Conservation (phyloP, 92 coral and sea anemone genomes). For the Scolanthus callimorphus region DNA sequence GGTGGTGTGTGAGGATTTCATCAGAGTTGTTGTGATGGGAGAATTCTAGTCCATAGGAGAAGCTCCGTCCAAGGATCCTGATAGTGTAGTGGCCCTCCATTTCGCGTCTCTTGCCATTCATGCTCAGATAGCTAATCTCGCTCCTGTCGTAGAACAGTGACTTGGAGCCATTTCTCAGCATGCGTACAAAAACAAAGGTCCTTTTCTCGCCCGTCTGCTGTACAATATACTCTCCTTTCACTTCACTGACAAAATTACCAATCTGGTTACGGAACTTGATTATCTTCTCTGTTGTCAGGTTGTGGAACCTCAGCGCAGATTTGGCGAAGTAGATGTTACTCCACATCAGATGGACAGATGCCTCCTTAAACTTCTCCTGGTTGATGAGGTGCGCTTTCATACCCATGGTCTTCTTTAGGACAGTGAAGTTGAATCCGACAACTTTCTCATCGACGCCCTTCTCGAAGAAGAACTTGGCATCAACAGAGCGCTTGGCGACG, state of each 20-base stretch:
- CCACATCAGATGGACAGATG: conserved; percentile 54
- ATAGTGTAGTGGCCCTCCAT: conserved; percentile 27
- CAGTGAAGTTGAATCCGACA: conserved; percentile 57
- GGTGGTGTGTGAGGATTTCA: conserved; percentile 45
- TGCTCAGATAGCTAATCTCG: conserved; percentile 32
- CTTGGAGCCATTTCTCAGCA: conserved; percentile 63
- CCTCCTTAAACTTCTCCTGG: conserved; percentile 43
- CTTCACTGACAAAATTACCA: conserved; percentile 51
- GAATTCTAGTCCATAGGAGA: conserved; percentile 77
- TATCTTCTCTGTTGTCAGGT: conserved; percentile 27
- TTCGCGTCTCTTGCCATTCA: conserved; percentile 20
- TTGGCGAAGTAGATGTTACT: conserved; percentile 46
- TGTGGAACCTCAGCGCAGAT: conserved; percentile 41
- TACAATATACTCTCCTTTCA: conserved; percentile 28
- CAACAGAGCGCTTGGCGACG: conserved; percentile 42
- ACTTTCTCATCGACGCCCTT: conserved; percentile 43
- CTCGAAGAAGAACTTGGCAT: conserved; percentile 55
- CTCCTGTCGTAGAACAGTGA: conserved; percentile 46
- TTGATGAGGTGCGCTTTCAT: conserved; percentile 47
- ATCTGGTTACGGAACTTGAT: conserved; percentile 48
- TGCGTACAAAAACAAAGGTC: conserved; percentile 31
- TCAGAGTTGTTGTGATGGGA: conserved; percentile 53
- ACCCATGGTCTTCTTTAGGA: conserved; percentile 50
- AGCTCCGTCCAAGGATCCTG: conserved; percentile 49
- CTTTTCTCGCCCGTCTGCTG: conserved; percentile 27